phyloP scores from a whole-genome alignment of 1,140 invertebrate species.

The Bombus pyrosoma region DNA sequence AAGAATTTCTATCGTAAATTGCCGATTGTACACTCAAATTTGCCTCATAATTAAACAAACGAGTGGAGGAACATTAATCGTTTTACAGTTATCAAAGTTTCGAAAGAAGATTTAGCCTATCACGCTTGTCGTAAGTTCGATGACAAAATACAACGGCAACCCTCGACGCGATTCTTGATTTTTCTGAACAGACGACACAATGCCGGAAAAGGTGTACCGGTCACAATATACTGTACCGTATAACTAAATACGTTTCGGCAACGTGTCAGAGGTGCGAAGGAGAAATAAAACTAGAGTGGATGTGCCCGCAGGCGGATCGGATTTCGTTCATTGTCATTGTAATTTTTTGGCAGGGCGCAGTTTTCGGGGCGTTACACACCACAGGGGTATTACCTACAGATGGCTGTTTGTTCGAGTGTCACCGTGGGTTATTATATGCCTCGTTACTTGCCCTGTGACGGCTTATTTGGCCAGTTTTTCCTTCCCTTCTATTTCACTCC shows the following conservation, averaged over 20 bases:
- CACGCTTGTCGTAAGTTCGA: background rate
- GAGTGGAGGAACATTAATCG: background rate
- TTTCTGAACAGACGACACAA: slow-evolving; percentile 61
- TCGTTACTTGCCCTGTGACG: slow-evolving; percentile 75
- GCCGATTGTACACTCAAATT: too few relatives aligned
- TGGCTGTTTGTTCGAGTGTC: slow-evolving; percentile 81
- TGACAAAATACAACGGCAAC: background rate
- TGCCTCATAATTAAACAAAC: background rate
- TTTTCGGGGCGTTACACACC: slow-evolving; percentile 81
- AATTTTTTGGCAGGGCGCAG: slow-evolving; percentile 80
- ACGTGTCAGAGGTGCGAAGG: slow-evolving; percentile 35
- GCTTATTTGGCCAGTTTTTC: slow-evolving; percentile 74
- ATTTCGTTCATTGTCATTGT: slow-evolving; percentile 82
- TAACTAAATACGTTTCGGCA: slow-evolving; percentile 36
- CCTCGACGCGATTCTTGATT: slow-evolving; percentile 50
- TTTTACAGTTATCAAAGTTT: background rate
- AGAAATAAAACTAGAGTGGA: slow-evolving; percentile 68
- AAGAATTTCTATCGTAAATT: background rate
- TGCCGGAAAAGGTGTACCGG: slow-evolving; percentile 65
- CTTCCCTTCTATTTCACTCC: slow-evolving; percentile 35
- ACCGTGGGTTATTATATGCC: slow-evolving; percentile 81
- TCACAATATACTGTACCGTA: slow-evolving; percentile 43
- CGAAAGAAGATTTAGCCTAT: background rate
- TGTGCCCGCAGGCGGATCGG: slow-evolving; percentile 79
- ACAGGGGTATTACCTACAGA: slow-evolving; percentile 82